Conservation (phyloP, 2,888 invertebrate species). For the Rhagonycha lutea region DNA sequence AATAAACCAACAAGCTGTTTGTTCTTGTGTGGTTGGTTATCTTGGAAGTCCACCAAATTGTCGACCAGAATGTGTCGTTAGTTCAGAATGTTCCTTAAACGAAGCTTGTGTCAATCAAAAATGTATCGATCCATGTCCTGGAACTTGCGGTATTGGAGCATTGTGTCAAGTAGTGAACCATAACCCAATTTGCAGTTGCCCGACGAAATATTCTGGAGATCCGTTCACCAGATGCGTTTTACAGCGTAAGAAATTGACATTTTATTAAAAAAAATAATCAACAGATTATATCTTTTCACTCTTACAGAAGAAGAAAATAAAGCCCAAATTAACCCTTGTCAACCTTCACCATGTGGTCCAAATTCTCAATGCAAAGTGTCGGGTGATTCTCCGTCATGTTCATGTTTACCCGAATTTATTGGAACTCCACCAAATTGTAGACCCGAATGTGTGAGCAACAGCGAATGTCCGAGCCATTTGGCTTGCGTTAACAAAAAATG, state of each 20-base stretch:
- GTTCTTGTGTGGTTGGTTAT: conserved; percentile 71
- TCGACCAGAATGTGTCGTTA: conserved; percentile 73
- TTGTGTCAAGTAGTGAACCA: conserved; percentile 74
- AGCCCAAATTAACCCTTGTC: conserved; percentile 62
- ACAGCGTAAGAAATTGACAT: conserved; percentile 45
- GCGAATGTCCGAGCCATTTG: conserved; percentile 70
- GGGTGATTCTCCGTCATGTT: conserved; percentile 63
- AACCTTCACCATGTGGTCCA: conserved; percentile 74
- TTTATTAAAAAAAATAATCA: background rate
- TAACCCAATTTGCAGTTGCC: conserved; percentile 70
- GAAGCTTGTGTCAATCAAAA: conserved; percentile 74
- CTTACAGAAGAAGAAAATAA: conserved; percentile 36
- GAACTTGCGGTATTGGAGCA: conserved; percentile 75
- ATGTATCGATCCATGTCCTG: conserved; percentile 77
- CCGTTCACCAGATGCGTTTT: conserved; percentile 72
- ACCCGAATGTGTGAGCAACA: conserved; percentile 74
- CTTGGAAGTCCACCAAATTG: conserved; percentile 80
- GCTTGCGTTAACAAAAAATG: conserved; percentile 79
- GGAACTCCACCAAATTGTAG: conserved; percentile 72
- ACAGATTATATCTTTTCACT: conserved; percentile 9
- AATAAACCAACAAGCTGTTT: conserved; percentile 68
- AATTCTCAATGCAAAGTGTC: conserved; percentile 61
- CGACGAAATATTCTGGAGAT: conserved; percentile 63
- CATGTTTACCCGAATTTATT: conserved; percentile 63
- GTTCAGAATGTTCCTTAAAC: conserved; percentile 73